Conservation (phyloP, 2,797 vertebrate genomes). For the Masticophis lateralis region DNA sequence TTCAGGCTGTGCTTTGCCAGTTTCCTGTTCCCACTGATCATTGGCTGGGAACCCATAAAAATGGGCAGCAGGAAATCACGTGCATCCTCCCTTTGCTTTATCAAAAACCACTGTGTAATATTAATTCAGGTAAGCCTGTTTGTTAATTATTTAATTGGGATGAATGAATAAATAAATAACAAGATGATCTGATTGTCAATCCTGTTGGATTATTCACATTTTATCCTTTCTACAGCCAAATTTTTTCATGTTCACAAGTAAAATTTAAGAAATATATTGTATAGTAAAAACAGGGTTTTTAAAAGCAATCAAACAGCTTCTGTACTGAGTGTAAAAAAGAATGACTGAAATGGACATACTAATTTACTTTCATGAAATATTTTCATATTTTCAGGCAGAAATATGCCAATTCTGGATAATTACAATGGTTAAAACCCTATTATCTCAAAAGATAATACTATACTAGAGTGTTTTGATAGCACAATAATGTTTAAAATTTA, state of each 20-base stretch:
- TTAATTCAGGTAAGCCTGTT: slow-evolving; percentile 33
- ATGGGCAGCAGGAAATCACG: slow-evolving; percentile 24
- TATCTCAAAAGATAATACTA: not conserved
- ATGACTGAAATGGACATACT: not conserved
- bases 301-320: not conserved
- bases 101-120: not conserved
- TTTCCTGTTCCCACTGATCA: slow-evolving; percentile 26
- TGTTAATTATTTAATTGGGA: fast-evolving
- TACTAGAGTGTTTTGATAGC: not conserved
- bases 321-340: not conserved
- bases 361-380: slow-evolving; percentile 21
- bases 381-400: not conserved
- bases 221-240: not conserved
- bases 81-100: slow-evolving; percentile 17
- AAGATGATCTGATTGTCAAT: not conserved
- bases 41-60: slow-evolving; percentile 26
- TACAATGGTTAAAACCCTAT: not conserved
- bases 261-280: slow-evolving; percentile 31
- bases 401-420: not conserved
- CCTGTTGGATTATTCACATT: not conserved
- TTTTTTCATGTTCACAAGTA: not conserved
- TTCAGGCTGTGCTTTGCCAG: slow-evolving; percentile 45
- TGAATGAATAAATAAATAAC: not conserved
- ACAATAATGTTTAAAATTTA: slow-evolving; percentile 4
- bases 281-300: not conserved